Evolutionary conservation across 1,140 invertebrate genomes (phyloP).

Genomic region (Arion vulgaris): DNA sequence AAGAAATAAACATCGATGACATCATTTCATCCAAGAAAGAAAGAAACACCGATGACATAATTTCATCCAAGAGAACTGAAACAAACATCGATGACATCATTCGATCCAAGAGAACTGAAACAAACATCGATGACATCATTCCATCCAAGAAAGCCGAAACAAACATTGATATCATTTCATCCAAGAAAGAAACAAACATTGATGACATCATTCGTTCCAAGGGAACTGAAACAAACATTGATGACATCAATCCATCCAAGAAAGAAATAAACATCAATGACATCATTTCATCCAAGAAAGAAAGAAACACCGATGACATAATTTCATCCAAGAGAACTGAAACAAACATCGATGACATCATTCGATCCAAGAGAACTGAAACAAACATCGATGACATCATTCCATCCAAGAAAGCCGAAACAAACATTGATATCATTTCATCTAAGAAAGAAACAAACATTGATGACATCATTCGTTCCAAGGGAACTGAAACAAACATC

Average conservation of each 20-base stretch:
- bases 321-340: neutral
- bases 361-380: neutral
- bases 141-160: neutral
- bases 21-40: neutral
- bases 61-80: neutral
- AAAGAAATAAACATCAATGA: neutral
- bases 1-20: neutral
- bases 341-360: neutral
- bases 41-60: neutral
- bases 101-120: neutral
- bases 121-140: neutral
- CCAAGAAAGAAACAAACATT: neutral
- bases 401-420: neutral
- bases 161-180: neutral
- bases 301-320: neutral
- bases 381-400: neutral
- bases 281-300: neutral
- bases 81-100: neutral
- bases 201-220: neutral
- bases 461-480: conserved; percentile 3
- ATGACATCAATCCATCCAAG: neutral
- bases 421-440: neutral
- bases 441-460: neutral
- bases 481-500: conserved; percentile 9
- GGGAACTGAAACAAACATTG: neutral